These are phyloP conservation scores for Daktulosphaira vitifoliae DNA, from an alignment of 1,140 invertebrate genomes.

Conservation along the genomic window DNA sequence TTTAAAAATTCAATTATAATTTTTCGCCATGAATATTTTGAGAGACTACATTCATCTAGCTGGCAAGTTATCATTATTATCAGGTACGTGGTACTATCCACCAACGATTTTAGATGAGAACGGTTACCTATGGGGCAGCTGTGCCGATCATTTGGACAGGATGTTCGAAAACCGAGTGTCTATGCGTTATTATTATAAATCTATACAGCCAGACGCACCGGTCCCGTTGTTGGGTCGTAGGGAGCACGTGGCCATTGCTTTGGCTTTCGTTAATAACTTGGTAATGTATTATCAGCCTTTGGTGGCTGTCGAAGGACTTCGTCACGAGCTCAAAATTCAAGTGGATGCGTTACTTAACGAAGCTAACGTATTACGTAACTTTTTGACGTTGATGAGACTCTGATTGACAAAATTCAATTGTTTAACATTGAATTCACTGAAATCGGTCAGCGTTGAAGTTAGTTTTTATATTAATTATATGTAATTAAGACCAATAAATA, in stretches of 20 bases:
- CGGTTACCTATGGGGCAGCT: conserved; percentile 11
- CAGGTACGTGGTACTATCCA: conserved; percentile 5
- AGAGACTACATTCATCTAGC: not conserved
- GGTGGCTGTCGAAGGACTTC: not conserved
- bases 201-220: conserved; percentile 18
- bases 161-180: conserved; percentile 2
- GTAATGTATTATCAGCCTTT: conserved; percentile 2
- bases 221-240: not conserved
- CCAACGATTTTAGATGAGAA: conserved; percentile 3
- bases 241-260: conserved; percentile 7
- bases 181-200: not conserved
- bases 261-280: not conserved
- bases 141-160: conserved; percentile 1
- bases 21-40: not conserved
- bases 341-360: not conserved
- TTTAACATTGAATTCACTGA: too few species aligned
- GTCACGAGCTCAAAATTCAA: not conserved
- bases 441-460: too few species aligned
- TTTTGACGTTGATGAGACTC: not conserved
- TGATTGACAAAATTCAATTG: too few species aligned
- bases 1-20: too few species aligned
- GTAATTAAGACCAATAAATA: too few species aligned
- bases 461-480: too few species aligned
- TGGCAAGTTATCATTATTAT: not conserved
- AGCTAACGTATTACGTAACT: conserved; percentile 8